Percentiles rank a stretch among this genome's conserved stretches.
These are phyloP conservation scores for Terrapene triunguis DNA, from an alignment of 2,113 vertebrate species.

Conservation along the genomic window DNA sequence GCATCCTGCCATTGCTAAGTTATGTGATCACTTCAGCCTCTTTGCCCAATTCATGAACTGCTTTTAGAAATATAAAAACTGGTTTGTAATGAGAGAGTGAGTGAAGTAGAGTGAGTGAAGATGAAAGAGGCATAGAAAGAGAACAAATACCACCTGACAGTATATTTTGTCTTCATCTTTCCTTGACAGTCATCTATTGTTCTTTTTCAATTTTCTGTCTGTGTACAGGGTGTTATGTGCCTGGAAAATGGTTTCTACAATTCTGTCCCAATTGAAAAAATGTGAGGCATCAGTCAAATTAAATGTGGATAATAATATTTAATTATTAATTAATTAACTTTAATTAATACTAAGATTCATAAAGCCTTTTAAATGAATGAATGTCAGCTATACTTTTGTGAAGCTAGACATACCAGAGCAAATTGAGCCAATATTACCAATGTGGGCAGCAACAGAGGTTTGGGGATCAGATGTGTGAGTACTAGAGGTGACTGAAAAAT, in stretches of 20 bases:
- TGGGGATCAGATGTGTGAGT: neutral
- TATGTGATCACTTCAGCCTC: neutral
- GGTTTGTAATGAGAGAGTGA: neutral
- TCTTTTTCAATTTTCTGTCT: neutral
- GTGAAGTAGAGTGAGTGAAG: neutral
- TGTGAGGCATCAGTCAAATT: neutral
- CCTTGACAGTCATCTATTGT: neutral
- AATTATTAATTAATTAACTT: neutral
- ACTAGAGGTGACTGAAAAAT: neutral
- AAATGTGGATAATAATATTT: neutral
- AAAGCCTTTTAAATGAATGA: neutral
- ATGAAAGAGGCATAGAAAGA: neutral
- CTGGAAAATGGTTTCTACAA: neutral
- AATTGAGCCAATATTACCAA: neutral
- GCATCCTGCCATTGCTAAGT: neutral
- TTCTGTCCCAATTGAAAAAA: neutral
- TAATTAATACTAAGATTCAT: neutral
- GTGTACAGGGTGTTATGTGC: rapidly evolving
- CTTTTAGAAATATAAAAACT: neutral
- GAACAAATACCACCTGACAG: neutral
- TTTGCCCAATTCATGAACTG: neutral
- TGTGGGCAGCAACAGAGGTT: neutral
- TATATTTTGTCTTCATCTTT: neutral
- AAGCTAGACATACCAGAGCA: neutral
- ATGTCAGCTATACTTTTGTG: neutral